phyloP scores from a whole-genome alignment of 2,113 vertebrate species.

The Benitochromis conjunctus region DNA sequence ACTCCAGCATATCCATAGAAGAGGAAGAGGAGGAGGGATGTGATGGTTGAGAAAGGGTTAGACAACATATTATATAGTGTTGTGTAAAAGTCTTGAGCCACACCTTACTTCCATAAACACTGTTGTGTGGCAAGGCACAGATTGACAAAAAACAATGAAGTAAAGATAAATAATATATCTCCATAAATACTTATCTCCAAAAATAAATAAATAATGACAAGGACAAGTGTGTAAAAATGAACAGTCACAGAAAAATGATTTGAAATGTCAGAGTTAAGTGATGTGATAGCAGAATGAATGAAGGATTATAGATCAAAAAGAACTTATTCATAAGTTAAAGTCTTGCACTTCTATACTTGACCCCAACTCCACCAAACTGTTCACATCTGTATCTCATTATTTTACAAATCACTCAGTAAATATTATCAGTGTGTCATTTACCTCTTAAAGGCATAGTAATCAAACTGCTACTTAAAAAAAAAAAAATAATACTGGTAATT shows the following conservation, averaged over 20 bases:
- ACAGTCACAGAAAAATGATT: not conserved
- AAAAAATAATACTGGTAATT: not conserved
- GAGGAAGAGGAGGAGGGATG: not conserved
- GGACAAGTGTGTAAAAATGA: not conserved
- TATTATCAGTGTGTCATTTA: not conserved
- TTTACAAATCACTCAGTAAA: not conserved
- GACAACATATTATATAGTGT: accelerated
- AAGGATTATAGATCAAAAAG: not conserved
- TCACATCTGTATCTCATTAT: not conserved
- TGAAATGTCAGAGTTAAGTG: not conserved
- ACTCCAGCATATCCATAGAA: not conserved
- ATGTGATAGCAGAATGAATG: not conserved
- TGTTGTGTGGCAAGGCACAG: not conserved
- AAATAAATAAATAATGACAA: accelerated
- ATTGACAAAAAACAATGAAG: not conserved
- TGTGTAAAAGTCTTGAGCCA: accelerated
- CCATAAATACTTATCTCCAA: no score
- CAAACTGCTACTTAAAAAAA: not conserved
- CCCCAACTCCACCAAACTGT: not conserved
- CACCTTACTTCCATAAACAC: not conserved
- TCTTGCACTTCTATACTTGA: not conserved
- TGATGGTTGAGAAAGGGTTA: no score
- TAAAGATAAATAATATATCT: not conserved
- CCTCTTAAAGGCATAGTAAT: accelerated
- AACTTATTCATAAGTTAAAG: not conserved